Conservation (phyloP, 2,113 vertebrate species). For the Delphinus delphis region DNA sequence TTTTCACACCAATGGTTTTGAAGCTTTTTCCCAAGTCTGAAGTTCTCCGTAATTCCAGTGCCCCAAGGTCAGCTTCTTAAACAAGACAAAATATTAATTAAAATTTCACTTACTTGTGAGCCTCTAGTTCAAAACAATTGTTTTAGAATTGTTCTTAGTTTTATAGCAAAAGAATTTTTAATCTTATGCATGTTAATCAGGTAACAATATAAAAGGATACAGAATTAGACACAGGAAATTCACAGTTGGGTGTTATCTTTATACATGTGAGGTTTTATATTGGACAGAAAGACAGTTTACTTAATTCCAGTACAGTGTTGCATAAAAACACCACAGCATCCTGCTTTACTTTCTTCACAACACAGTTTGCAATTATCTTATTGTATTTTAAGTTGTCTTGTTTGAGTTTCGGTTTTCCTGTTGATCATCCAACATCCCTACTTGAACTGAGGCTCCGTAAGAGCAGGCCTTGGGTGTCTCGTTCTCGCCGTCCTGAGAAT, state of each 20-base stretch:
- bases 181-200: neutral
- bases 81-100: conserved; percentile 72
- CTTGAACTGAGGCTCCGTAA: neutral
- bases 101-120: conserved; percentile 20
- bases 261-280: neutral
- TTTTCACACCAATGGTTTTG: conserved; percentile 88
- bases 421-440: neutral
- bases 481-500: neutral
- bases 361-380: neutral
- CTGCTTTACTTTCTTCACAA: neutral
- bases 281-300: neutral
- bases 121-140: neutral
- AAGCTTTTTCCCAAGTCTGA: conserved; percentile 87
- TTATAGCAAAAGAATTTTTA: neutral
- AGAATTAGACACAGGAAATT: neutral
- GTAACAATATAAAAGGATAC: neutral
- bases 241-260: conserved; percentile 26
- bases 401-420: neutral
- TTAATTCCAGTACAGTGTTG: neutral
- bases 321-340: neutral
- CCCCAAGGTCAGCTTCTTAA: conserved; percentile 90
- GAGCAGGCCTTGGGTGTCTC: neutral
- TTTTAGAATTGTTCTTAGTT: conserved; percentile 30
- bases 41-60: conserved; percentile 88
- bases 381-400: neutral